A percentile compares a stretch with the other conserved stretches of the same genome.
phyloP scores from a whole-genome alignment of 2,797 vertebrate genomes.

The Lycodopsis pacificus region DNA sequence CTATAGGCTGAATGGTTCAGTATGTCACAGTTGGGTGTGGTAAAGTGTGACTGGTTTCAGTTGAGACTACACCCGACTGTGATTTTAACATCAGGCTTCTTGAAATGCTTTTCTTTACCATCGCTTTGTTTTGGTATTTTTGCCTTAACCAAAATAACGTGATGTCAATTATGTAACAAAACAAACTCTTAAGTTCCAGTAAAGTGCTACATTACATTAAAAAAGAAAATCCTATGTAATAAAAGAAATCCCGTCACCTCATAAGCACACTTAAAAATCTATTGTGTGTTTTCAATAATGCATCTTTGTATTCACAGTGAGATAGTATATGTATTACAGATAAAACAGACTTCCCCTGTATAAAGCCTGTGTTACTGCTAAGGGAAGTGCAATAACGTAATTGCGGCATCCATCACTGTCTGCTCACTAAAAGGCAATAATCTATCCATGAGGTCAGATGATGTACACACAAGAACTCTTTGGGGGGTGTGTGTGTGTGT shows the following conservation, averaged over 20 bases:
- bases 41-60: constrained; percentile 1
- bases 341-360: constrained; percentile 15
- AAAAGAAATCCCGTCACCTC: background rate
- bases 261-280: background rate
- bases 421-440: constrained; percentile 43
- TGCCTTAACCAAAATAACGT: background rate
- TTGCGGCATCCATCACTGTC: constrained; percentile 57
- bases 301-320: background rate
- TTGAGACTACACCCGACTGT: background rate
- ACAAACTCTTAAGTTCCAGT: background rate
- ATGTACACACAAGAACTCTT: constrained; percentile 25
- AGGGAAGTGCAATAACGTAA: constrained; percentile 48
- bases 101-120: background rate
- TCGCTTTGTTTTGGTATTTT: background rate
- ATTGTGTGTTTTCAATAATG: background rate
- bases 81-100: background rate
- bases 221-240: background rate
- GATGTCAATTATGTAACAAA: background rate
- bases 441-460: constrained; percentile 37
- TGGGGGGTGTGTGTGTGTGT: background rate
- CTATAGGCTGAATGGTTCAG: background rate
- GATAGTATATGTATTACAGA: background rate
- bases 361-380: constrained; percentile 22
- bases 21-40: background rate
- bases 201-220: background rate